These are phyloP conservation scores for Apodemia zela DNA, from an alignment of 2,888 invertebrate species.

Conservation along the genomic window DNA sequence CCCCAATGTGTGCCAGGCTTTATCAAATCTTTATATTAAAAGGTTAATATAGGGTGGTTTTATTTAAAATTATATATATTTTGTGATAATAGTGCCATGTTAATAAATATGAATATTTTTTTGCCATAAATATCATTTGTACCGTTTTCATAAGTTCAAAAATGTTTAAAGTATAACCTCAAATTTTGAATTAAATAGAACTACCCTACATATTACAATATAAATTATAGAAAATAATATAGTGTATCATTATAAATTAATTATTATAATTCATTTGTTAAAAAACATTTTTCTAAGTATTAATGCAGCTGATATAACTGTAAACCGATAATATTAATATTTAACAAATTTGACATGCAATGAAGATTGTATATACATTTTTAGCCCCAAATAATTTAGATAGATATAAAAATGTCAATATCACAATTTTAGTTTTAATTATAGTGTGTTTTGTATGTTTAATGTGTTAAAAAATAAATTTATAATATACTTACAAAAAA, in stretches of 20 bases:
- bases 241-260: background rate
- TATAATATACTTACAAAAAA: constrained; percentile 5
- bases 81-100: constrained; percentile 27
- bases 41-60: background rate
- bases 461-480: constrained; percentile 13
- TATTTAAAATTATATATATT: constrained; percentile 12
- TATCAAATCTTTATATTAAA: constrained; percentile 9
- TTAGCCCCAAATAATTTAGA: constrained; percentile 13
- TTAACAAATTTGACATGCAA: constrained; percentile 9
- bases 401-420: constrained; percentile 12
- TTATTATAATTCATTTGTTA: background rate
- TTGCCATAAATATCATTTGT: constrained; percentile 3
- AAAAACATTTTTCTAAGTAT: constrained; percentile 8
- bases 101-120: constrained; percentile 7
- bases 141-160: constrained; percentile 7
- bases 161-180: background rate
- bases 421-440: constrained; percentile 14
- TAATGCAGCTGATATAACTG: constrained; percentile 1
- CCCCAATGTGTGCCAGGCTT: background rate
- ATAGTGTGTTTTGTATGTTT: constrained; percentile 4
- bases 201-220: constrained; percentile 6
- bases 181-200: constrained; percentile 8
- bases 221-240: background rate
- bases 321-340: background rate
- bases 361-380: constrained; percentile 3